A percentile compares a stretch with the other conserved stretches of the same genome.
phyloP scores from a whole-genome alignment of 2,113 vertebrate species.

The Macquaria ambigua region DNA sequence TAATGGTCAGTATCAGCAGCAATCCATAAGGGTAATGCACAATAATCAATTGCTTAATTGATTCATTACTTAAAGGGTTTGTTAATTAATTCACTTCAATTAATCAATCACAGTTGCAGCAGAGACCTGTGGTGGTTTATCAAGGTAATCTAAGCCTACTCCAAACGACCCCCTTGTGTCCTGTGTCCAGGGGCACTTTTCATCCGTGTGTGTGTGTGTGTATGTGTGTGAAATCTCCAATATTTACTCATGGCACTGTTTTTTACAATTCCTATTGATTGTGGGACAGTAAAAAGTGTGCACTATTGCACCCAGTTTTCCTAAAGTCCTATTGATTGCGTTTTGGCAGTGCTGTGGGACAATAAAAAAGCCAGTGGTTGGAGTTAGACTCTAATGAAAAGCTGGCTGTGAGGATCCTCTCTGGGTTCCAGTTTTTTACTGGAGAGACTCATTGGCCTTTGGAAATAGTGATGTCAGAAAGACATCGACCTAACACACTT shows the following conservation, averaged over 20 bases:
- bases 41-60: slow-evolving; percentile 78
- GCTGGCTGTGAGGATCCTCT: slow-evolving; percentile 51
- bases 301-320: slow-evolving; percentile 74
- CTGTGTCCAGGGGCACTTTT: slow-evolving; percentile 32
- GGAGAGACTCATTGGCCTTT: slow-evolving; percentile 50
- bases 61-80: slow-evolving; percentile 76
- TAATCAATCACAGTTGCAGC: slow-evolving; percentile 72
- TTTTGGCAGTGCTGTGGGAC: slow-evolving; percentile 70
- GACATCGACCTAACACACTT: slow-evolving; percentile 66
- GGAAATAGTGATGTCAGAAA: slow-evolving; percentile 70
- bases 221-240: slow-evolving; percentile 23
- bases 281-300: slow-evolving; percentile 71
- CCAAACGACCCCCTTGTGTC: slow-evolving; percentile 58
- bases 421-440: slow-evolving; percentile 47
- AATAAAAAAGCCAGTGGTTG: slow-evolving; percentile 54
- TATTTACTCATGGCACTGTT: slow-evolving; percentile 62
- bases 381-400: slow-evolving; percentile 64
- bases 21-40: slow-evolving; percentile 63
- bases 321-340: slow-evolving; percentile 77
- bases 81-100: slow-evolving; percentile 76
- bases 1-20: slow-evolving; percentile 73
- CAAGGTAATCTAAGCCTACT: slow-evolving; percentile 57
- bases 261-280: slow-evolving; percentile 72
- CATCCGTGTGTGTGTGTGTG: slow-evolving; percentile 24
- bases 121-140: slow-evolving; percentile 54